Percentiles rank a stretch among this genome's conserved stretches.
Conservation (phyloP, 2,888 invertebrate species). For the Cetonia aurata region DNA sequence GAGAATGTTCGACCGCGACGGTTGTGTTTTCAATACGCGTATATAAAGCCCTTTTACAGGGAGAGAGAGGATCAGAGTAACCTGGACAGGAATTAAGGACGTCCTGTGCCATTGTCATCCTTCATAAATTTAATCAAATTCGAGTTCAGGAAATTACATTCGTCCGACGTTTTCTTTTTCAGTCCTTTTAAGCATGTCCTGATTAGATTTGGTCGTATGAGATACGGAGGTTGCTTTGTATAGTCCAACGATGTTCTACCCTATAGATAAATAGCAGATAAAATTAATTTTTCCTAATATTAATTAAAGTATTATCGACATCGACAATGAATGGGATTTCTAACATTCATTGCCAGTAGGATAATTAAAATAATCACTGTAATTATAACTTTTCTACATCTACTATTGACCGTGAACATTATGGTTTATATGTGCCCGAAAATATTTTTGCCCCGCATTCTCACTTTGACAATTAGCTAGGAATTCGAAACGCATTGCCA, state of each 20-base stretch:
- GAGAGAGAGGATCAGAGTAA: conserved; percentile 54
- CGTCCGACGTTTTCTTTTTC: conserved; percentile 39
- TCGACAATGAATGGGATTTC: no score
- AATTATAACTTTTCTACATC: no score
- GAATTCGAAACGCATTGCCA: conserved; percentile 20
- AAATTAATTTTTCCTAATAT: no score
- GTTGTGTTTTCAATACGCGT: conserved; percentile 45
- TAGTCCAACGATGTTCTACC: no score
- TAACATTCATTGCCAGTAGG: no score
- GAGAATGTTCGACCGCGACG: conserved; percentile 48
- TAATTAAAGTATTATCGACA: no score
- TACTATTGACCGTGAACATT: not conserved
- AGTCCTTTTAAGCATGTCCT: conserved; percentile 12
- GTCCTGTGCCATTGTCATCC: conserved; percentile 56
- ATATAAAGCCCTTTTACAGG: conserved; percentile 53
- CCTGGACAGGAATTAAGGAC: conserved; percentile 54
- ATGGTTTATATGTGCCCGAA: conserved; percentile 7
- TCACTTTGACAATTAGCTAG: conserved; percentile 38
- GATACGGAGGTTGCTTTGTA: no score
- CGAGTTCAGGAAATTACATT: conserved; percentile 56
- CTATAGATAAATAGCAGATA: no score
- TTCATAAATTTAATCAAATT: conserved; percentile 58
- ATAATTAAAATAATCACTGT: no score
- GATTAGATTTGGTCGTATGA: conserved; percentile 18
- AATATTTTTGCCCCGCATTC: conserved; percentile 32